A percentile compares a stretch with the other conserved stretches of the same genome.
These are phyloP conservation scores for Drosophila neotestacea DNA, from an alignment of 2,888 invertebrate species.

Conservation along the genomic window DNA sequence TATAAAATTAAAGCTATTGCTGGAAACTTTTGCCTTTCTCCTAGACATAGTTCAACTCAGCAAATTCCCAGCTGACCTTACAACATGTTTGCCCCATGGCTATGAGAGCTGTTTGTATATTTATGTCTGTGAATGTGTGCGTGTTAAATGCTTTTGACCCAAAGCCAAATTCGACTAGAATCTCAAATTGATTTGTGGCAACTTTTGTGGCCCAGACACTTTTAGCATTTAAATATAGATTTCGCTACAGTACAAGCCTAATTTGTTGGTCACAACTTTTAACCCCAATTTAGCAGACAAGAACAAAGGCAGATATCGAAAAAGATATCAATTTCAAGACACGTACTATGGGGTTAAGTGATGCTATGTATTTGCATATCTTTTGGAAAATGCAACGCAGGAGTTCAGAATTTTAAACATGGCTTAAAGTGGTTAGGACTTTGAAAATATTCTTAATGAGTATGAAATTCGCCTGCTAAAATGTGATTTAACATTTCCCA, in stretches of 20 bases:
- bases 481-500: background rate
- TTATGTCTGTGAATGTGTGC: constrained; percentile 23
- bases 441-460: background rate
- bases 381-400: background rate
- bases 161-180: constrained; percentile 48
- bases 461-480: background rate
- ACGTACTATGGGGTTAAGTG: background rate
- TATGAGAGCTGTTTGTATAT: constrained; percentile 3
- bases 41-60: constrained; percentile 47
- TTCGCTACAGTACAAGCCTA: constrained; percentile 30
- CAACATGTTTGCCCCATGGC: constrained; percentile 37
- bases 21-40: constrained; percentile 61
- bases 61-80: constrained; percentile 59
- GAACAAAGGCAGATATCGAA: background rate
- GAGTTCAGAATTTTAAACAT: background rate
- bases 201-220: constrained; percentile 50
- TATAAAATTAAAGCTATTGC: constrained; percentile 53
- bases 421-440: background rate
- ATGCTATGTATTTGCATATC: too few species aligned
- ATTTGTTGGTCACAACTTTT: constrained; percentile 28
- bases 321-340: background rate
- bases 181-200: constrained; percentile 58
- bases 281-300: background rate
- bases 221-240: constrained; percentile 54
- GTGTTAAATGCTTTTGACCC: constrained; percentile 54